Percentiles rank a stretch among this genome's conserved stretches.
Conservation (phyloP, 2,113 vertebrate species). For the Podiceps cristatus region DNA sequence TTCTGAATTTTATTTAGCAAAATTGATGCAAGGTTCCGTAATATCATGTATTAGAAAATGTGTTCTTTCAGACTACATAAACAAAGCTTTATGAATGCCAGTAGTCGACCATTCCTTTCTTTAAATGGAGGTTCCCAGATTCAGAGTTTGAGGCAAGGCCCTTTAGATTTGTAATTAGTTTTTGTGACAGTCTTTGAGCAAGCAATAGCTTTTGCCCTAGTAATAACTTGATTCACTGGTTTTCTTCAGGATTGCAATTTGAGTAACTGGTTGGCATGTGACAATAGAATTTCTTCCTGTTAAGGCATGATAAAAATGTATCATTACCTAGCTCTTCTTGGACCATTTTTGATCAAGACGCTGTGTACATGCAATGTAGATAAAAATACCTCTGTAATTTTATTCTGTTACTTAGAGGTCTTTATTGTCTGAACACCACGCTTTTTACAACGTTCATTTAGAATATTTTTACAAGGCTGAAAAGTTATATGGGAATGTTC, state of each 20-base stretch:
- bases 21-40: not conserved
- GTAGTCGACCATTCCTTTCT: not conserved
- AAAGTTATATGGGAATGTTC: not conserved
- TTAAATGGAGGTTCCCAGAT: not conserved
- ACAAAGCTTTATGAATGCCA: not conserved
- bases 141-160: not conserved
- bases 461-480: not conserved
- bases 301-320: not conserved
- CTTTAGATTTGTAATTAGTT: slow-evolving; percentile 9
- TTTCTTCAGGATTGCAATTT: not conserved
- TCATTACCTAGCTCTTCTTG: not conserved
- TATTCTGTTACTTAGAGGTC: not conserved
- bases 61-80: not conserved
- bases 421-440: not conserved
- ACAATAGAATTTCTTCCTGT: not conserved
- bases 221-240: not conserved
- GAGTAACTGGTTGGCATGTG: not conserved
- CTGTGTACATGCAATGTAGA: not conserved
- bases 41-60: not conserved
- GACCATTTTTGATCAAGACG: not conserved
- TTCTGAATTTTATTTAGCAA: not conserved
- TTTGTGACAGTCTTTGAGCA: slow-evolving; percentile 16
- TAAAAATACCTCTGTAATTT: not conserved
- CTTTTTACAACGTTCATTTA: not conserved
- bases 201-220: not conserved